phyloP scores from a whole-genome alignment of 2,113 vertebrate genomes.

The Cyanoderma ruficeps region DNA sequence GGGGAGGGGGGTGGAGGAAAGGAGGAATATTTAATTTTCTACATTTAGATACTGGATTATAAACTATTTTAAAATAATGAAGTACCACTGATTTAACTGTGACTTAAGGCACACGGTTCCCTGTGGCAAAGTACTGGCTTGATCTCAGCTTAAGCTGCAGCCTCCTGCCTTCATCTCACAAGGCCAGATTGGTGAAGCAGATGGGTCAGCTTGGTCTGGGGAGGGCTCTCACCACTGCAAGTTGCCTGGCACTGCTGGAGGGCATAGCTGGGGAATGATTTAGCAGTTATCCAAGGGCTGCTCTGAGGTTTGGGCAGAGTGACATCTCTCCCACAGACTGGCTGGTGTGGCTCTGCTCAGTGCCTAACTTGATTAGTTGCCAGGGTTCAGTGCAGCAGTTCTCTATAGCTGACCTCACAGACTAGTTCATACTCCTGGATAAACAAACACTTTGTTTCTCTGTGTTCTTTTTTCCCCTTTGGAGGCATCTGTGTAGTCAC shows the following conservation, averaged over 20 bases:
- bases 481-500: not conserved
- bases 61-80: not conserved
- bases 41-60: not conserved
- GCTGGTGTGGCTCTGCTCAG: not conserved
- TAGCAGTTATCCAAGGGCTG: not conserved
- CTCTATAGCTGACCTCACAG: not conserved
- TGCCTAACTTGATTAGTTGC: not conserved
- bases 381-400: not conserved
- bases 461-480: not conserved
- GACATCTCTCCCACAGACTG: not conserved
- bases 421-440: not conserved
- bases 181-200: not conserved
- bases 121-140: not conserved
- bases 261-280: not conserved
- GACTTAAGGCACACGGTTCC: not conserved
- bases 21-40: not conserved
- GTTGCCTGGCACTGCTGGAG: not conserved
- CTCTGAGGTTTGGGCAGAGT: not conserved
- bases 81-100: not conserved
- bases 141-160: not conserved
- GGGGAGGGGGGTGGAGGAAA: not conserved
- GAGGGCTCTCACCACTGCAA: not conserved
- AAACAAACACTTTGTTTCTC: not conserved
- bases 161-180: not conserved
- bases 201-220: not conserved